Evolutionary conservation across 2,888 invertebrate genomes (phyloP).

Genomic region (Thera britannica): DNA sequence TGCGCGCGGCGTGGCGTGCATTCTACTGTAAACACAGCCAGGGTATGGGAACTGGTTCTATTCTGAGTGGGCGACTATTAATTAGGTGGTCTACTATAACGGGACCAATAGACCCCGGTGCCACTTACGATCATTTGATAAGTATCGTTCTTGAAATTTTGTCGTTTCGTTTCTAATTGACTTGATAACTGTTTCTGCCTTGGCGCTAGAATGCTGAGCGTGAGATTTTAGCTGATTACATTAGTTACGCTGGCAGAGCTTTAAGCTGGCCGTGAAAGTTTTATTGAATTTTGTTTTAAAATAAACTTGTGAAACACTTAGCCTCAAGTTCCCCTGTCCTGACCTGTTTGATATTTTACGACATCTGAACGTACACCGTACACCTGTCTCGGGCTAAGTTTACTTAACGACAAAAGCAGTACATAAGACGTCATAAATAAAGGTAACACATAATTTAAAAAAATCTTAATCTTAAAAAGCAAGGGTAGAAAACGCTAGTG

Average conservation of each 20-base stretch:
- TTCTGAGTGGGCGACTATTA: conserved; percentile 76
- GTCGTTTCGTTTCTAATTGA: conserved; percentile 61
- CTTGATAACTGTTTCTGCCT: conserved; percentile 55
- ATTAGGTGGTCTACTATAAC: conserved; percentile 70
- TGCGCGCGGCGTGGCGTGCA: conserved; percentile 68
- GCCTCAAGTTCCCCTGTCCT: too few species aligned
- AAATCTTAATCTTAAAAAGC: too few species aligned
- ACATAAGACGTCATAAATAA: too few species aligned
- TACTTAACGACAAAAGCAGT: too few species aligned
- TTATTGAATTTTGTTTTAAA: conserved; percentile 40
- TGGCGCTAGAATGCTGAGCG: conserved; percentile 46
- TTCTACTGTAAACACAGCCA: conserved; percentile 61
- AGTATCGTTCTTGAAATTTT: conserved; percentile 63
- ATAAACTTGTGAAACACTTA: too few species aligned
- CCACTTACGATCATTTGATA: conserved; percentile 73
- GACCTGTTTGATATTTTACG: too few species aligned
- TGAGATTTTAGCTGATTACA: conserved; percentile 54
- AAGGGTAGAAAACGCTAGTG: neutral
- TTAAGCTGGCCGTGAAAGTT: conserved; percentile 46
- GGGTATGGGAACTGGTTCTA: conserved; percentile 63
- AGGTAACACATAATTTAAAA: too few species aligned
- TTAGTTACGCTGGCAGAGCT: conserved; percentile 53
- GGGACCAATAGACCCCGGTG: conserved; percentile 58
- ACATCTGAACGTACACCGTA: too few species aligned
- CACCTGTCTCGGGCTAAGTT: too few species aligned